phyloP scores from a whole-genome alignment of 2,797 vertebrate species.

The Poeciliopsis turneri region DNA sequence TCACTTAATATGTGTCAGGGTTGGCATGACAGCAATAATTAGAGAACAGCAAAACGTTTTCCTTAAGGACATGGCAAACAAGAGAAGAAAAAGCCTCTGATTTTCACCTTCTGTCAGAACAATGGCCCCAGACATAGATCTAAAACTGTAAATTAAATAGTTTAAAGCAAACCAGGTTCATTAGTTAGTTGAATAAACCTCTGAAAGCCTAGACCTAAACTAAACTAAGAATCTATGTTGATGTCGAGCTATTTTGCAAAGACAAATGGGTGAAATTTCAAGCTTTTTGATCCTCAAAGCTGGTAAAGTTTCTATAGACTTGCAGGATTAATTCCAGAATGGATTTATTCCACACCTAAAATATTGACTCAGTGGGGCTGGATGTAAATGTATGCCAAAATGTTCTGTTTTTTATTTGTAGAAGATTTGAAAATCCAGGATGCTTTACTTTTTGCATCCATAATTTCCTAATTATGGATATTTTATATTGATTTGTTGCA shows the following conservation, averaged over 20 bases:
- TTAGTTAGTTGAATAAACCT: background rate
- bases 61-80: background rate
- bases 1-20: background rate
- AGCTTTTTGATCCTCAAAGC: background rate
- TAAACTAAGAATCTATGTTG: background rate
- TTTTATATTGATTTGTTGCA: background rate
- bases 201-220: background rate
- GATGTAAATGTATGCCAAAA: background rate
- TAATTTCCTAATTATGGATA: background rate
- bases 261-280: background rate
- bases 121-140: background rate
- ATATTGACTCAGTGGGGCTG: background rate
- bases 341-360: background rate
- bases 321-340: background rate
- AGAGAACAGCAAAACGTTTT: background rate
- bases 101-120: background rate
- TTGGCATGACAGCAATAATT: background rate
- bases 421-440: background rate
- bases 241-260: background rate
- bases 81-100: background rate
- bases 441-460: background rate
- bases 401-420: background rate
- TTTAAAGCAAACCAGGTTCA: background rate
- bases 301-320: background rate
- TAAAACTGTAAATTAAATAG: background rate